Base-by-base conservation (phyloP, 2,797 vertebrate genomes). In the Halcyon smyrnensis region DNA sequence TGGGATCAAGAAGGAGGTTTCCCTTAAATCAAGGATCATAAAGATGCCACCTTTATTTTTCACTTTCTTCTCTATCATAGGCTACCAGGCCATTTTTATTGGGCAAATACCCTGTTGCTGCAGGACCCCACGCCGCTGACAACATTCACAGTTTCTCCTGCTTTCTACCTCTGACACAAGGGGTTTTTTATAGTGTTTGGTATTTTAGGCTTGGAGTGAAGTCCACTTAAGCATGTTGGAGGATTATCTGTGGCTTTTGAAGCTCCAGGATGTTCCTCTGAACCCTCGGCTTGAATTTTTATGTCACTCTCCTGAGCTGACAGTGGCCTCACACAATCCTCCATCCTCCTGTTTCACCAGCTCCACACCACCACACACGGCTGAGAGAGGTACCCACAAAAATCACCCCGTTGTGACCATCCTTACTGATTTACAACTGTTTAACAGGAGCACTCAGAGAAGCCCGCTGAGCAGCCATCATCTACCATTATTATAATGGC, bases 351-450 rank as follows among this genome's bases (percentile, higher is more conserved):
- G 13, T 20, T 46, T 53, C 64, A 24, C 65, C 50, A 41, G 60
- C 19, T 20, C 3, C 1, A 1, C 32, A 6, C 12, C 19, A 34
- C 28, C 0, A 0, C 18, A 8, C 15, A 13, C 0, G 2, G 34
- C 2, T 14, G n/a, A 21, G 19, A 39, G 39, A 70, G 20, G 37
- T 5, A 53, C 9, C 50, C 14, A 15, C 54, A 32, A 32, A 70
- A 70, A 69, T 23, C 34, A 21, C 45, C 53, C 37, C 21, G 2
- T 5, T 24, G 4, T 10, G 6, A 8, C 43, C 68, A 9, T 34
- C 76, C 57, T 50, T 9, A 8, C 19, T 19, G 41, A 67, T 53
- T 78, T 50, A 64, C 73, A 63, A 3, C 5, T 17, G 3, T 62
- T 84, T 81, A 71, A 69, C 54, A 46, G 28, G 12, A 64, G 18